Base-by-base conservation (phyloP, 2,113 vertebrate genomes). In the Microtus pennsylvanicus region DNA sequence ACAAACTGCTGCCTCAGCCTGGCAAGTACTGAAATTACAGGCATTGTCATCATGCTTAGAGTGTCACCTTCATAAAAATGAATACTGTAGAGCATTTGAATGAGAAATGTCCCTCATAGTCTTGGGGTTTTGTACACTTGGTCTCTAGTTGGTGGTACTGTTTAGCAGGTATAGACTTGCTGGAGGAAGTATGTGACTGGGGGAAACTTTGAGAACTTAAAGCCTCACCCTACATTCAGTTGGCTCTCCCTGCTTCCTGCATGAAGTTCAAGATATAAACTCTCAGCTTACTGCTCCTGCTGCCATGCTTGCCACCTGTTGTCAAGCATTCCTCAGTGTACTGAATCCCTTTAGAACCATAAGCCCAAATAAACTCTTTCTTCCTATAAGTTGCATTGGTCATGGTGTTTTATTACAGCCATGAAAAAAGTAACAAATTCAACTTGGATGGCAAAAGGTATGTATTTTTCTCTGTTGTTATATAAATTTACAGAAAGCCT, bases 381-480 rank as follows among this genome's bases (percentile, higher is more conserved):
- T 82, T 82, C 24, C 35, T 82, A 16, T 61, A 61, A 26, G 52
- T 61, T 82, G 35, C 21, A n/a, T 58, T 82, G 21, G 7, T 7
- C 35, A 7, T 38, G 52, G 35, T 38, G 80, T 82, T 82, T 82
- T 61, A 61, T 58, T 82, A n/a, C 11, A 82, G 21, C 35, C 19
- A 14, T 7, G 38, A 55, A 58, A 61, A 82, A 16, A n/a, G 35
- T 38, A 38, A 82, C 11, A 24, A 38, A 38, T 38, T 82, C 35
- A 61, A 95, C 7, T 45, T 89, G 0, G 35, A 69, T 93, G 24
- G 35, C 22, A 89, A 91, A 91, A 42, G 89, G 0, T 81, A 35
- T n/a, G 19, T 94, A 78, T 78, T 95, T 83, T 95, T 92, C n/a
- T 92, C 33, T 95, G 14, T 77, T 90, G 65, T 95, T 96, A 78